Evolutionary conservation across 2,888 invertebrate species (phyloP), one percentile per base, ranked within the genome.

Genomic region (Euclidia mi): DNA sequence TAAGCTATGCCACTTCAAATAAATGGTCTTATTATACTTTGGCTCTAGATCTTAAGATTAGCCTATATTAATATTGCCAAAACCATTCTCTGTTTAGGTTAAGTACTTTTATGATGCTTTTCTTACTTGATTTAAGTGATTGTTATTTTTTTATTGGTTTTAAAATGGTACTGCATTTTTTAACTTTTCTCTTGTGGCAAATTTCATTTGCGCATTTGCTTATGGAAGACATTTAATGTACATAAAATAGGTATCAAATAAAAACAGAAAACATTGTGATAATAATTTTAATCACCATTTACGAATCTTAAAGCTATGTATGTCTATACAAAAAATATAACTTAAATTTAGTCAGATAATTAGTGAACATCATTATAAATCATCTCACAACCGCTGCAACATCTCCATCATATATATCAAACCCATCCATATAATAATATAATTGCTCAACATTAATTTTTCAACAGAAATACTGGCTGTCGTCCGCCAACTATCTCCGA

Each of bases 331-430:
- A 94, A 91, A 93, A 92, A 93, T 93, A 92, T 92, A 92, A 92
- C 92, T 92, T 94, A 92, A 82, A 87, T 88, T 89, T 92, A 91
- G 86, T 92, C 87, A 90, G 91, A 93, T 92, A 91, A 91, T 91
- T 93, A 93, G 90, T 92, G 91, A 94, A 93, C 92, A 91, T 92
- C 84, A 87, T 87, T 88, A 93, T 93, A 93, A 89, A 94, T 92
- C 93, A 91, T 93, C 92, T 94, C 94, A 94, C 94, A 94, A 94
- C 94, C 94, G 84, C 93, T 88, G 91, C 94, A 94, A 94, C 94
- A 90, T 87, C 79, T 83, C 82, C 86, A 66, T 82, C 84, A 88
- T 88, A 89, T 82, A 89, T 84, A 85, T 85, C 89, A 82, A 89
- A 88, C 84, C 87, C 83, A 83, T 84, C 76, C 85, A 90, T 87